Conservation (phyloP, 2,113 vertebrate species). For the Mesembrinibis cayennensis region DNA sequence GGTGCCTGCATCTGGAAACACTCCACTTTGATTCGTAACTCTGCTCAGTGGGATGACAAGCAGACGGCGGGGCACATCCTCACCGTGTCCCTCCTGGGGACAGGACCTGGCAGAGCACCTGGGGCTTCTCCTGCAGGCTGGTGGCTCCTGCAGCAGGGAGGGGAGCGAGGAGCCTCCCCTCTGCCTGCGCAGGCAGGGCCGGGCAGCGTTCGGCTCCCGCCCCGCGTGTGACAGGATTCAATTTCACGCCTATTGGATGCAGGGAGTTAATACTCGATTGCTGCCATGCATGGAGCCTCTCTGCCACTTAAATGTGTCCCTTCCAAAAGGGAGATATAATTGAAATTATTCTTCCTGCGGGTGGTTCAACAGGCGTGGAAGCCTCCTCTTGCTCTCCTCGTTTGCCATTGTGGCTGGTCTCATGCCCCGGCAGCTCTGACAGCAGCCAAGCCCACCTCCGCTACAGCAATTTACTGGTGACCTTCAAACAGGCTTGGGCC, state of each 20-base stretch:
- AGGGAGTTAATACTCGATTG: background rate
- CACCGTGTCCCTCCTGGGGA: background rate
- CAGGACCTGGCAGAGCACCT: background rate
- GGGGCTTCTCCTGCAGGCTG: background rate
- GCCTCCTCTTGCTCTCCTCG: background rate
- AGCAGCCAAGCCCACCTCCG: background rate
- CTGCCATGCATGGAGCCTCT: background rate
- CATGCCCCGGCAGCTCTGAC: background rate
- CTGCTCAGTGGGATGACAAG: background rate
- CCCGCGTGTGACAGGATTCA: background rate
- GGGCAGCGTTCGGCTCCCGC: background rate
- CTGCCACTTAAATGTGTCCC: background rate
- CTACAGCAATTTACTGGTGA: background rate
- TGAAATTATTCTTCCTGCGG: background rate
- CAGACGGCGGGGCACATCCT: background rate
- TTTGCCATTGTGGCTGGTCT: background rate
- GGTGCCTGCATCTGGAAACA: accelerated
- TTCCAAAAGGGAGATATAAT: constrained; percentile 17
- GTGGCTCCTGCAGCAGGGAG: accelerated
- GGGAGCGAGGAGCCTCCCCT: no score
- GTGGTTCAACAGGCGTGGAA: background rate
- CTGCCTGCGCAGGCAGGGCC: background rate
- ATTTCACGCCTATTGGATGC: constrained; percentile 50
- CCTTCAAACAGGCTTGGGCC: background rate
- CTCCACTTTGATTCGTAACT: background rate